Conservation (phyloP, 2,888 invertebrate species). For the Lycocerus yunnanus region DNA sequence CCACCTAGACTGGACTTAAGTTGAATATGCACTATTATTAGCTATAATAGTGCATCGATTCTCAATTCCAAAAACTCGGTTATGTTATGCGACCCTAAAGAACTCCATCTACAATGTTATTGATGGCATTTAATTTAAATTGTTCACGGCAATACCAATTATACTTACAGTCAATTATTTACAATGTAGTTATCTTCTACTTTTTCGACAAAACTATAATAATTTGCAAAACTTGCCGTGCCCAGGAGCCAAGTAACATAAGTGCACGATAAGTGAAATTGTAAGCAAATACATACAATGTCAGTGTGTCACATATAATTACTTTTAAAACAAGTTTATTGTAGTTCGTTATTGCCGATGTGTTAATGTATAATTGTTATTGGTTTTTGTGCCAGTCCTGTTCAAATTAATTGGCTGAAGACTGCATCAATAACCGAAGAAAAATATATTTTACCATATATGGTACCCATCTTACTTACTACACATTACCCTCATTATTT, state of each 20-base stretch:
- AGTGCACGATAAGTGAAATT: neutral
- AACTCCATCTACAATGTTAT: too few species aligned
- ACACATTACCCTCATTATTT: neutral
- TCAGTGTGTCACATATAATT: neutral
- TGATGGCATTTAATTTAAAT: too few species aligned
- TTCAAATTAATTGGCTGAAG: neutral
- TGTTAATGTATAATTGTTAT: neutral
- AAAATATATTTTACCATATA: neutral
- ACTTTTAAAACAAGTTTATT: neutral
- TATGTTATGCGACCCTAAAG: too few species aligned
- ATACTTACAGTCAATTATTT: neutral
- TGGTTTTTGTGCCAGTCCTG: neutral
- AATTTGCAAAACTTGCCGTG: neutral
- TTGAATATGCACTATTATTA: too few species aligned
- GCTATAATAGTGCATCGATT: too few species aligned
- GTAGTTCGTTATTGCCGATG: neutral
- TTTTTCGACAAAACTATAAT: neutral
- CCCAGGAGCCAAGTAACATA: neutral
- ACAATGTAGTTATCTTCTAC: neutral
- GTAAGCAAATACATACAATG: neutral
- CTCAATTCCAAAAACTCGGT: too few species aligned
- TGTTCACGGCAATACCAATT: too few species aligned
- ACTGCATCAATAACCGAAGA: neutral
- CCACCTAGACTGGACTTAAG: too few species aligned
- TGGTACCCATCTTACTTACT: neutral